Evolutionary conservation across 2,888 invertebrate genomes (phyloP).

Genomic region (Alloscopus bannaensis): DNA sequence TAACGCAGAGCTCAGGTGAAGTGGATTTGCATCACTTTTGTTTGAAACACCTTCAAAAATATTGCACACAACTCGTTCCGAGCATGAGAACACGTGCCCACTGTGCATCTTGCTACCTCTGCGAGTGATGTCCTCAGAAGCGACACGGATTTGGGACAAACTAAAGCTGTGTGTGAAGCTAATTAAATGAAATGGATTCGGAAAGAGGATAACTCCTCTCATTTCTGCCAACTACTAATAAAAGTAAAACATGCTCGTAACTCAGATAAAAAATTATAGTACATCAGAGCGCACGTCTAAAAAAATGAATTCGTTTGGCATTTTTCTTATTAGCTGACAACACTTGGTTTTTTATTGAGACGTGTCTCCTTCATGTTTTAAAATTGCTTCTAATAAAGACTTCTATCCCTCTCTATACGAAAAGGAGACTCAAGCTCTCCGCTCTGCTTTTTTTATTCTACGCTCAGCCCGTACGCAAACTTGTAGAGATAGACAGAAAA

Average conservation of each 20-base stretch:
- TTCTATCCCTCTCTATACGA: neutral
- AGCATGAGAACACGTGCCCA: neutral
- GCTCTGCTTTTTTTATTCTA: neutral
- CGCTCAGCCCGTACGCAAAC: no score
- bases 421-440: neutral
- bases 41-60: neutral
- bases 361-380: no score
- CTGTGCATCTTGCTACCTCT: conserved; percentile 8
- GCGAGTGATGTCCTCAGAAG: no score
- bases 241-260: no score
- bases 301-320: no score
- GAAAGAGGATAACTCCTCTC: no score
- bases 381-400: neutral
- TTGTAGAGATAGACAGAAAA: no score
- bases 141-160: no score
- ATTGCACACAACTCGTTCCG: neutral
- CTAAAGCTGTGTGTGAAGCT: conserved; percentile 43
- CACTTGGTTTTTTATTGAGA: neutral
- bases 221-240: no score
- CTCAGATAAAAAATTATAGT: no score
- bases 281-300: no score
- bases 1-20: neutral
- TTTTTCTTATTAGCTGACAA: no score
- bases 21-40: conserved; percentile 4
- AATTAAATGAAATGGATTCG: conserved; percentile 56